Evolutionary conservation across 2,797 vertebrate species (phyloP), one percentile per base, ranked within the genome.

Genomic region (Cryptoprocta ferox): DNA sequence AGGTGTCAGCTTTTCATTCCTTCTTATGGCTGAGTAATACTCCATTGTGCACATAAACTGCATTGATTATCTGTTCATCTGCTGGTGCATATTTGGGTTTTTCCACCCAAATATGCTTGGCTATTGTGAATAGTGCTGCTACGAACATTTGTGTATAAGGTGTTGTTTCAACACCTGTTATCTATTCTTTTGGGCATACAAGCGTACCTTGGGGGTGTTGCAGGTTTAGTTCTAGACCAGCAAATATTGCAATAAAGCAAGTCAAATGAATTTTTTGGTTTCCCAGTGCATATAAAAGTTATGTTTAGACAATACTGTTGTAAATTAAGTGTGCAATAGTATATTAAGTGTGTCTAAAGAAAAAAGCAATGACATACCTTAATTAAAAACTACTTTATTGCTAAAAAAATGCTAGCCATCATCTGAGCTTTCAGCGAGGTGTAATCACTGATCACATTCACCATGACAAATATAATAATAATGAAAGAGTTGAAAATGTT

Each of bases 1-100:
- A 26, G 0, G 1, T 32, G 11, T 35, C 48, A 1, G 18, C 4
- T 6, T 28, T 65, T 21, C 18, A 1, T n/a, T 53, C 75, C 13
- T 76, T 82, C 71, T 24, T 4, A 15, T 7, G 12, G 37, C 82
- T 61, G 71, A 21, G 48, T 53, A 75, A n/a, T 53, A 73, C 13
- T 91, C 75, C 2, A 26, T 0, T 12, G 21, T 53, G 7, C 19
- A 9, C 19, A 21, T 6, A 37, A 18, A 35, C 45, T 32, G 12
- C 45, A 71, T 13, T 89, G 19, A 21, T 42, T 56, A 14, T 13
- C 56, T 32, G 2, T 50, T 48, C 65, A 16, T 92, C 61, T 56
- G 4, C 5, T 79, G 89, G 15, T 71, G 19, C 35, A 2, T 42
- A 32, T 71, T 73, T 73, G 6, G 5, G 30, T 50, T 59, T 10